These are phyloP conservation scores for Drosophila paramelanica DNA, from an alignment of 2,888 invertebrate species.

Conservation along the genomic window DNA sequence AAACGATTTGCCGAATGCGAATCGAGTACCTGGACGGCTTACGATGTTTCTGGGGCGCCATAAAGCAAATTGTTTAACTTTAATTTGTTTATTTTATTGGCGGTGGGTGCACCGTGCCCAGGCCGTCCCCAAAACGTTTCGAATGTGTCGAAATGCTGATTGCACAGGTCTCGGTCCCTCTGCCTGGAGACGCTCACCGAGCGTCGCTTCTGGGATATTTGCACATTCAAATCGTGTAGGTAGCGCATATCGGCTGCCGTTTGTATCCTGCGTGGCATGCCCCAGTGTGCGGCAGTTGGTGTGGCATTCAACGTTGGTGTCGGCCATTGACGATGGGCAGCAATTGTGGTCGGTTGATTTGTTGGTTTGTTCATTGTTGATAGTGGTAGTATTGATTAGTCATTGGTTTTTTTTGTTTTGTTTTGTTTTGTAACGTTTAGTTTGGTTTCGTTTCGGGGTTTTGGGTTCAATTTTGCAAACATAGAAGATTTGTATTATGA, in stretches of 20 bases:
- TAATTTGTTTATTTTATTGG: constrained; percentile 81
- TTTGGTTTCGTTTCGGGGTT: constrained; percentile 17
- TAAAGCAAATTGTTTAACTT: constrained; percentile 85
- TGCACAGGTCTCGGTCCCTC: constrained; percentile 88
- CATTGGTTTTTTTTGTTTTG: constrained; percentile 22
- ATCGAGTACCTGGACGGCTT: constrained; percentile 39
- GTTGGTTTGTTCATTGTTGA: constrained; percentile 13
- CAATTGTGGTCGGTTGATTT: constrained; percentile 25
- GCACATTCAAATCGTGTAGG: constrained; percentile 86
- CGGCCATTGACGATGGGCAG: constrained; percentile 20
- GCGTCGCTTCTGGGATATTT: constrained; percentile 86
- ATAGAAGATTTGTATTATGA: constrained; percentile 78
- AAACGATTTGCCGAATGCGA: constrained; percentile 52
- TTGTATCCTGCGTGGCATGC: constrained; percentile 59
- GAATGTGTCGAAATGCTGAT: constrained; percentile 91
- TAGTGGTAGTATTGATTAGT: constrained; percentile 19
- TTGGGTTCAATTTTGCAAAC: constrained; percentile 30
- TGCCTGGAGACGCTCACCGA: constrained; percentile 79
- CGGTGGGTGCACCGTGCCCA: constrained; percentile 86
- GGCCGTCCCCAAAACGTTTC: constrained; percentile 92
- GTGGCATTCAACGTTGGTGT: constrained; percentile 35
- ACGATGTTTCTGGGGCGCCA: constrained; percentile 76
- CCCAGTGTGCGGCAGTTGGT: constrained; percentile 24
- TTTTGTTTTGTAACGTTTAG: neutral
- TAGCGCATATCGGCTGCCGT: constrained; percentile 84